Conservation (phyloP, 2,113 vertebrate species). For the Pardalotus punctatus region DNA sequence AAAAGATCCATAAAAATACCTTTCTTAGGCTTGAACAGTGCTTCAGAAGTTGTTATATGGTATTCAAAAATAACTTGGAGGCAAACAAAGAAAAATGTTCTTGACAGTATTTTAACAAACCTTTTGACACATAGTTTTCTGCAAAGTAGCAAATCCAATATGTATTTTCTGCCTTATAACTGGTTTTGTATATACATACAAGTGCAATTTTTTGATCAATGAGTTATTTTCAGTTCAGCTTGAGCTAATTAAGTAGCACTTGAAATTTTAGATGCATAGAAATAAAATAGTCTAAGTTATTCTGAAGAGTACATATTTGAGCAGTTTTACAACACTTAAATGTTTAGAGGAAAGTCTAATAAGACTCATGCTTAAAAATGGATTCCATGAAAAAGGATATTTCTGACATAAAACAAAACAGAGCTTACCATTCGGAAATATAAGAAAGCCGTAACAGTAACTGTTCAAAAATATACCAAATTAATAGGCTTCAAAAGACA, state of each 20-base stretch:
- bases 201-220: background rate
- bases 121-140: background rate
- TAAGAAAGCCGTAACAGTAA: background rate
- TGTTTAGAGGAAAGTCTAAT: background rate
- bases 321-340: background rate
- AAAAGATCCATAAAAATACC: background rate
- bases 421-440: background rate
- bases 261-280: background rate
- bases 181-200: background rate
- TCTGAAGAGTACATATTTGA: background rate
- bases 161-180: background rate
- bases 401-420: background rate
- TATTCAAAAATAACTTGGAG: background rate
- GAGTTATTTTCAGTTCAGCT: background rate
- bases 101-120: background rate
- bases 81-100: background rate
- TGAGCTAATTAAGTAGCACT: background rate
- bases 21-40: background rate
- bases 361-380: background rate
- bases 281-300: background rate
- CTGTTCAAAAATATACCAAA: background rate
- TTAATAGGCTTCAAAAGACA: background rate
- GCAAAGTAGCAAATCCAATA: background rate
- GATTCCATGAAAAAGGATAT: background rate
- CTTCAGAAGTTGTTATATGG: background rate